These are phyloP conservation scores for Polyommatus iphigenia DNA, from an alignment of 2,888 invertebrate species.

Conservation along the genomic window DNA sequence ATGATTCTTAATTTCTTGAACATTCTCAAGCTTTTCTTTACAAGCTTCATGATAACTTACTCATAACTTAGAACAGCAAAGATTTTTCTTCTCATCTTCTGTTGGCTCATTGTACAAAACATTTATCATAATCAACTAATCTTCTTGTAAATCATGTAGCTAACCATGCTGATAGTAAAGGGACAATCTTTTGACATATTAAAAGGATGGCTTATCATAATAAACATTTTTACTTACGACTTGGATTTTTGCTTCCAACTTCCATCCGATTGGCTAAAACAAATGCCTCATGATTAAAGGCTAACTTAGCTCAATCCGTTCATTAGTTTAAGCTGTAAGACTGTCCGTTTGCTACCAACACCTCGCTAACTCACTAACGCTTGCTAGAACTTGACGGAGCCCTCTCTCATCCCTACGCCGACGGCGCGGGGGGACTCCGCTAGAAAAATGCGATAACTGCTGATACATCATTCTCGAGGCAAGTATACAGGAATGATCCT, in stretches of 20 bases:
- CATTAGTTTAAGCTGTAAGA: background rate
- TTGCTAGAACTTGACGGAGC: constrained; percentile 59
- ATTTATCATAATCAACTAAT: background rate
- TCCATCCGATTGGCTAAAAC: background rate
- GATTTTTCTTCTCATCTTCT: background rate
- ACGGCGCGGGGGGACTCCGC: constrained; percentile 65
- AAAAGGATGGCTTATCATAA: no score
- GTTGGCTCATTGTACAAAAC: background rate
- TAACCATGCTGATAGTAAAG: background rate
- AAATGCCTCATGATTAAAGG: no score
- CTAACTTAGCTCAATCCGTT: background rate
- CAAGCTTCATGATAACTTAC: no score
- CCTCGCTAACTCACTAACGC: constrained; percentile 42
- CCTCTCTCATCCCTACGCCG: constrained; percentile 60
- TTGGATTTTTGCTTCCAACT: background rate
- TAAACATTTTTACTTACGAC: no score
- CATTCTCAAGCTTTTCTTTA: no score
- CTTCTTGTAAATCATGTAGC: background rate
- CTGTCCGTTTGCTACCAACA: background rate
- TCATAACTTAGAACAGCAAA: no score
- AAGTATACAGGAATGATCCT: constrained; percentile 39
- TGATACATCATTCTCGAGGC: constrained; percentile 49
- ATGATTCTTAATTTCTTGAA: no score
- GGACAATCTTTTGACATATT: background rate
- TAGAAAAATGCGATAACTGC: constrained; percentile 68